Evolutionary conservation across 1,140 invertebrate genomes (phyloP).

Genomic region (Drosophila ogumai): DNA sequence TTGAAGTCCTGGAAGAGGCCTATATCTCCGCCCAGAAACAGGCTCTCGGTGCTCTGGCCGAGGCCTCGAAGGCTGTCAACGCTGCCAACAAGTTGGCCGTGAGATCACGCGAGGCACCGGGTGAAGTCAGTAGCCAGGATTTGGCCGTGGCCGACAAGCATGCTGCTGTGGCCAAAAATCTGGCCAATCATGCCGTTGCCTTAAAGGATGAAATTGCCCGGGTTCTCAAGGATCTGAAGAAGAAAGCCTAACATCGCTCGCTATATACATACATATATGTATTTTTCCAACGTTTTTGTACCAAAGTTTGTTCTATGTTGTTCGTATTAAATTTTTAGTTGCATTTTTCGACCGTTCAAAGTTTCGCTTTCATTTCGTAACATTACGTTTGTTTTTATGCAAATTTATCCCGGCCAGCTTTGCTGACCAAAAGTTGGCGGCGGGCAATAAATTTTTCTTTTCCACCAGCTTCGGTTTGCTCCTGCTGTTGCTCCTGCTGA

Average conservation of each 20-base stretch:
- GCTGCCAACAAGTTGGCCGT: conserved; percentile 44
- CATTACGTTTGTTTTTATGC: conserved; percentile 40
- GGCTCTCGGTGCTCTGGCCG: conserved; percentile 32
- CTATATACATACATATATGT: no score
- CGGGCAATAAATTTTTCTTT: conserved; percentile 48
- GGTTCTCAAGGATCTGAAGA: conserved; percentile 42
- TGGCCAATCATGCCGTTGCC: conserved; percentile 48
- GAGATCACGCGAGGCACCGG: neutral
- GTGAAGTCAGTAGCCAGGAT: conserved; percentile 4
- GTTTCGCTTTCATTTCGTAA: conserved; percentile 31
- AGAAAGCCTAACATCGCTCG: conserved; percentile 1
- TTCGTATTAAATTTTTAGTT: conserved; percentile 72
- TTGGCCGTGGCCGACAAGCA: conserved; percentile 61
- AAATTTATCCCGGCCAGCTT: conserved; percentile 37
- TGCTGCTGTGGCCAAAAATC: conserved; percentile 47
- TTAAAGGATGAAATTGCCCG: conserved; percentile 54
- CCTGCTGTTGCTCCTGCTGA: conserved; percentile 6
- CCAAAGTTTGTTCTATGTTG: conserved; percentile 28
- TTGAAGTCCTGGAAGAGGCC: conserved; percentile 23
- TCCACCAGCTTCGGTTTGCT: conserved; percentile 30
- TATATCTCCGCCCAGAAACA: conserved; percentile 40
- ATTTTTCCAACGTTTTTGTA: conserved; percentile 23
- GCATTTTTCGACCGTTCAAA: conserved; percentile 18
- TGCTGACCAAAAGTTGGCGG: conserved; percentile 43
- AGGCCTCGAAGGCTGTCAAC: conserved; percentile 51